Percentiles rank a stretch among this genome's conserved stretches.
Conservation (phyloP, 2,888 invertebrate species). For the Nowickia ferox region DNA sequence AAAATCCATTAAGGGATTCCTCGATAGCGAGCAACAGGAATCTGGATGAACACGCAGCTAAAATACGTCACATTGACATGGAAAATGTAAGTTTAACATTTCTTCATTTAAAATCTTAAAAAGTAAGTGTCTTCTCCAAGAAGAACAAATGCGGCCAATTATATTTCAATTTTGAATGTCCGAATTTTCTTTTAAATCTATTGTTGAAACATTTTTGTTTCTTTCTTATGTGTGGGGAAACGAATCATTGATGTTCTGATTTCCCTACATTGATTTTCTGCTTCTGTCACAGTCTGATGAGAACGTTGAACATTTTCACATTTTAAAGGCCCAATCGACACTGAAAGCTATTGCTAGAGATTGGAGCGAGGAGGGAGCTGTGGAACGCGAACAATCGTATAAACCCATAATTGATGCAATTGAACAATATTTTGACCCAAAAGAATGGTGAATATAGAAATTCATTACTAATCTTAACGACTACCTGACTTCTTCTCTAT, state of each 20-base stretch:
- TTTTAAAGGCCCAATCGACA: slow-evolving; percentile 92
- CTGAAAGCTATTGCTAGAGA: slow-evolving; percentile 98
- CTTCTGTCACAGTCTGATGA: slow-evolving; percentile 74
- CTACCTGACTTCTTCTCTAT: slow-evolving; percentile 1
- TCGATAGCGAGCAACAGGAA: slow-evolving; percentile 85
- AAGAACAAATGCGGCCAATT: slow-evolving; percentile 54
- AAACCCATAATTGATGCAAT: slow-evolving; percentile 94
- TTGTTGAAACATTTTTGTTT: slow-evolving; percentile 69
- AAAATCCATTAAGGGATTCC: slow-evolving; percentile 82
- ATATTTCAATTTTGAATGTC: slow-evolving; percentile 33
- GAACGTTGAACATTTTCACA: slow-evolving; percentile 81
- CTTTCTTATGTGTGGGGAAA: slow-evolving; percentile 62
- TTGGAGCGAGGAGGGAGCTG: slow-evolving; percentile 94
- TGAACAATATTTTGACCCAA: slow-evolving; percentile 87
- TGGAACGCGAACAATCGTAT: slow-evolving; percentile 94
- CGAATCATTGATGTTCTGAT: slow-evolving; percentile 54
- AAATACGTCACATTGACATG: slow-evolving; percentile 81
- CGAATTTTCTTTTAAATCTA: slow-evolving; percentile 57
- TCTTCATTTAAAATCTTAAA: neutral
- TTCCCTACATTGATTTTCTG: slow-evolving; percentile 58
- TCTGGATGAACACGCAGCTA: slow-evolving; percentile 83
- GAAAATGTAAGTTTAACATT: slow-evolving; percentile 79
- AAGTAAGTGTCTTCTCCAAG: slow-evolving; percentile 1
- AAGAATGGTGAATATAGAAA: slow-evolving; percentile 84
- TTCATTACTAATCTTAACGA: neutral